Base-by-base conservation (phyloP, 2,113 vertebrate species). In the Himantopus leucocephalus region DNA sequence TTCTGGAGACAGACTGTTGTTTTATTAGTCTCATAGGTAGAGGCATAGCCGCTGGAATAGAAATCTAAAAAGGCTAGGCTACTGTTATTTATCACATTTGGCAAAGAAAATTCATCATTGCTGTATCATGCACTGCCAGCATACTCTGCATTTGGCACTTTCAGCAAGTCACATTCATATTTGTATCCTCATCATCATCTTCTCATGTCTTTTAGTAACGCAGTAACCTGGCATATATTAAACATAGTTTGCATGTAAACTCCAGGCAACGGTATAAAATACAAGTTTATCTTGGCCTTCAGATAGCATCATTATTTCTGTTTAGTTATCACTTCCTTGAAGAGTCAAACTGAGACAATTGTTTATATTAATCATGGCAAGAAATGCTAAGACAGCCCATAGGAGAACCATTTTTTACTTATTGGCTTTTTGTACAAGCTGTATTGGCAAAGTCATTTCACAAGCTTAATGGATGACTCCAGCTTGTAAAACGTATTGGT, bases 371-470 rank as follows among this genome's bases (percentile, higher is more conserved):
- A 88, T 97, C 73, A 80, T 34, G 52, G 80, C 20, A 64, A 93
- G 77, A 95, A 91, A 88, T 72, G 39, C 29, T 91, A 97, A 81
- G 39, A 68, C 26, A 93, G 48, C 23, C 24, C 34, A 68, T 71
- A 58, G 23, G 47, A 92, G 21, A 94, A 37, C 27, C 6, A 47
- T 67, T 56, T 76, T 95, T 95, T 80, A 90, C 64, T 41, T 92
- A 92, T 60, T 92, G 73, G 34, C n/a, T 96, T 94, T 95, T 94
- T 94, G 48, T 94, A 84, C 74, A 94, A 92, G 41, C 15, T 81
- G 22, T 78, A 92, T 59, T 81, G 84, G 62, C 67, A 97, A 93
- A 97, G 29, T 89, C 64, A 94, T 96, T 97, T 95, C 85, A 94
- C 66, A 90, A 68, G 70, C 92, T 96, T 92, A 97, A 88, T 93